Conservation (phyloP, 2,888 invertebrate species). For the Ceratothoa steindachneri region DNA sequence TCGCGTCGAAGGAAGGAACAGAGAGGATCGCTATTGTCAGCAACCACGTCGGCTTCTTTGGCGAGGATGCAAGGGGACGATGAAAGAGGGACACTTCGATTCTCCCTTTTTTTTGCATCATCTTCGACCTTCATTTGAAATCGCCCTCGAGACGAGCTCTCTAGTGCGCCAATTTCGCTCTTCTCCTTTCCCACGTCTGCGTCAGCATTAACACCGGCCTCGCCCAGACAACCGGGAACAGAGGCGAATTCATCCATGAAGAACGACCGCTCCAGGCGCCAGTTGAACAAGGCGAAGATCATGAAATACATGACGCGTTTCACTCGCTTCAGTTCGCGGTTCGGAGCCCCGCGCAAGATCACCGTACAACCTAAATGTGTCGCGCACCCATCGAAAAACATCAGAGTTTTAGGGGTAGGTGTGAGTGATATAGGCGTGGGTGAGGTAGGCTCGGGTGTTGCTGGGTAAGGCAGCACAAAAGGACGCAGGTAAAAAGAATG, state of each 20-base stretch:
- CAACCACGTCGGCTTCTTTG: slow-evolving; percentile 47
- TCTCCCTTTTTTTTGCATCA: background rate
- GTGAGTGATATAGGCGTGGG: slow-evolving; percentile 16
- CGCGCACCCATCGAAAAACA: slow-evolving; percentile 89
- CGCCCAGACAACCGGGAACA: slow-evolving; percentile 57
- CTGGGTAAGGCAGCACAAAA: slow-evolving; percentile 51
- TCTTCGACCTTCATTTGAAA: background rate
- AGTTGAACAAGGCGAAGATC: slow-evolving; percentile 81
- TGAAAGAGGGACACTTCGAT: background rate
- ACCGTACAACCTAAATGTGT: slow-evolving; percentile 82
- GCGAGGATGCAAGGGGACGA: slow-evolving; percentile 21
- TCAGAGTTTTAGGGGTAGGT: slow-evolving; percentile 68
- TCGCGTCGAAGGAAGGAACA: slow-evolving; percentile 56
- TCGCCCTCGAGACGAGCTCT: background rate
- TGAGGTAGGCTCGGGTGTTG: background rate
- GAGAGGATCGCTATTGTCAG: slow-evolving; percentile 80
- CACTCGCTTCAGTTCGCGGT: slow-evolving; percentile 70
- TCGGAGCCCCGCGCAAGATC: slow-evolving; percentile 66
- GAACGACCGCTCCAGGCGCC: slow-evolving; percentile 86
- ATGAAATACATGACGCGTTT: slow-evolving; percentile 78
- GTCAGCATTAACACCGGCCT: slow-evolving; percentile 46
- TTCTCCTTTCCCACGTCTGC: background rate
- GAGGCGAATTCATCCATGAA: slow-evolving; percentile 79
- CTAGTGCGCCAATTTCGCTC: background rate
- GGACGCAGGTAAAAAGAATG: slow-evolving; percentile 68